Conservation (phyloP, 2,113 vertebrate genomes). For the Phaetusa simplex region DNA sequence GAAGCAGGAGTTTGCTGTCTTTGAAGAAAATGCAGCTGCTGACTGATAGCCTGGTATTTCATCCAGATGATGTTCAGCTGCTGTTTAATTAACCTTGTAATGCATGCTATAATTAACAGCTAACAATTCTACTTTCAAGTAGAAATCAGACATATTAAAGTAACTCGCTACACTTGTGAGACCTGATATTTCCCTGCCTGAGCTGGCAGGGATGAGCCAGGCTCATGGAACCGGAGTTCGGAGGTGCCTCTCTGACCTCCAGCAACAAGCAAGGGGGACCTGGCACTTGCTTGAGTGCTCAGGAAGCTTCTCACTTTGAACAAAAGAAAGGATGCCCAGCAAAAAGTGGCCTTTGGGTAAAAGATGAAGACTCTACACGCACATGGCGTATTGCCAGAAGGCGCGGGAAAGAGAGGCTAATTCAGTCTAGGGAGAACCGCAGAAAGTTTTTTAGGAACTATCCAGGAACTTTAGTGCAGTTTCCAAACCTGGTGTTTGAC, state of each 20-base stretch:
- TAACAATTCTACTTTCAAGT: background rate
- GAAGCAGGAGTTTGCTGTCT: background rate
- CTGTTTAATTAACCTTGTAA: background rate
- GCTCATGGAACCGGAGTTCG: background rate
- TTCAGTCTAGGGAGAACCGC: background rate
- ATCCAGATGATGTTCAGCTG: conserved; percentile 20
- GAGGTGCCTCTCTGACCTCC: background rate
- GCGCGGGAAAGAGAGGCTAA: background rate
- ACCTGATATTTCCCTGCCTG: background rate
- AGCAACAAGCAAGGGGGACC: background rate
- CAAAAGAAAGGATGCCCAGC: background rate
- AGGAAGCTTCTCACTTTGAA: background rate
- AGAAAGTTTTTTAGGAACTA: background rate
- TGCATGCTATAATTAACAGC: background rate
- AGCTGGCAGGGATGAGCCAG: background rate
- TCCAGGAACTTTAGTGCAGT: background rate
- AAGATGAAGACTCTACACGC: background rate
- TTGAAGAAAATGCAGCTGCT: background rate
- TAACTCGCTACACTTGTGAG: background rate
- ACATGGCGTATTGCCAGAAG: background rate
- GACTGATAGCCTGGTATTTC: background rate
- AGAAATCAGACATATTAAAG: background rate
- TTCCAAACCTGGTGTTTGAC: background rate
- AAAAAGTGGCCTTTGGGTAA: background rate
- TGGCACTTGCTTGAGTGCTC: background rate